These are phyloP conservation scores for Chrysogorgia sp. DNA, from an alignment of 92 coral and sea anemone species.

Conservation along the genomic window DNA sequence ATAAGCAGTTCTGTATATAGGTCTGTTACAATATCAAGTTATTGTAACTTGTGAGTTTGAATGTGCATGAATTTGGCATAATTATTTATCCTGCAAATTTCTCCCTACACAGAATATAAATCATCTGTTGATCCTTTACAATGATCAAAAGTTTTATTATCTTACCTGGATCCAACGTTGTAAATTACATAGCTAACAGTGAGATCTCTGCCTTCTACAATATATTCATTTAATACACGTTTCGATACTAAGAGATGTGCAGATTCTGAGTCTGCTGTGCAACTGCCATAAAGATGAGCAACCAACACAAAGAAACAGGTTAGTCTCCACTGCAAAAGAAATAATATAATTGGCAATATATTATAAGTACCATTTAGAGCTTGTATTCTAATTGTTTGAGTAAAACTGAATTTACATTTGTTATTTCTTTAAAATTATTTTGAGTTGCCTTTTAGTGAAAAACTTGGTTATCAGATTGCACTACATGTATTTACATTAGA, in stretches of 20 bases:
- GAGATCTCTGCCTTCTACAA: conserved; percentile 91
- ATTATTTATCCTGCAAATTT: neutral
- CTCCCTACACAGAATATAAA: neutral
- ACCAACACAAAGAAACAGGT: conserved; percentile 4
- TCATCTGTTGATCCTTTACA: neutral
- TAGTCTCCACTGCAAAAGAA: conserved; percentile 22
- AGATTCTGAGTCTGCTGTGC: conserved; percentile 31
- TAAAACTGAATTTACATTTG: no score
- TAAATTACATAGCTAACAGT: conserved; percentile 86
- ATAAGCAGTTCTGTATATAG: neutral
- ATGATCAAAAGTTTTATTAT: neutral
- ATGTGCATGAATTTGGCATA: neutral
- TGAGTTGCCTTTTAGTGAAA: no score
- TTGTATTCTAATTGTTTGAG: no score
- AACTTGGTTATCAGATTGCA: no score
- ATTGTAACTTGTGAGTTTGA: neutral
- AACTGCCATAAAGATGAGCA: conserved; percentile 6
- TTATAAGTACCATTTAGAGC: no score
- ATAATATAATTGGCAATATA: neutral
- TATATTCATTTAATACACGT: conserved; percentile 87
- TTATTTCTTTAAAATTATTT: no score
- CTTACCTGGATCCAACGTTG: conserved; percentile 95
- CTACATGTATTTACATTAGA: no score
- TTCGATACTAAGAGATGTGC: conserved; percentile 79
- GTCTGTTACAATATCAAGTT: neutral